A percentile compares a stretch with the other conserved stretches of the same genome.
phyloP scores from a whole-genome alignment of 2,113 vertebrate species.

The Corythoichthys intestinalis region DNA sequence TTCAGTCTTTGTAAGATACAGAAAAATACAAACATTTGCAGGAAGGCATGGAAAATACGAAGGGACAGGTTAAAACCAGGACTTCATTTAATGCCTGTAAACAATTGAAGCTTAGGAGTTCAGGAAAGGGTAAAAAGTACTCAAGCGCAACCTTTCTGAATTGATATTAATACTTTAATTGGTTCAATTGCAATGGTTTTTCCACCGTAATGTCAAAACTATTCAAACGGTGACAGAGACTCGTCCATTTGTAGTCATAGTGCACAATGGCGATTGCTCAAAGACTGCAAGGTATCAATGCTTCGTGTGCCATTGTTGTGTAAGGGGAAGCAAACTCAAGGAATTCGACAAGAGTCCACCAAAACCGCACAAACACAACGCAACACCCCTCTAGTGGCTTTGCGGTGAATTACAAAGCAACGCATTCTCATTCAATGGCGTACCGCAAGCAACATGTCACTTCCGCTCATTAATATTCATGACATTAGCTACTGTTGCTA shows the following conservation, averaged over 20 bases:
- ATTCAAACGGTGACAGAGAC: background rate
- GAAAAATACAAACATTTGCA: constrained; percentile 3
- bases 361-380: no score
- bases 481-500: no score
- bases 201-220: background rate
- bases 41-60: constrained; percentile 18
- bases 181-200: background rate
- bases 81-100: constrained; percentile 24
- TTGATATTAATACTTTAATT: background rate
- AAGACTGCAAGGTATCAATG: no score
- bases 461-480: no score
- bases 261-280: background rate
- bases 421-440: no score
- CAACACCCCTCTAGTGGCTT: no score
- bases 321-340: no score
- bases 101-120: constrained; percentile 24
- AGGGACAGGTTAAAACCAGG: background rate
- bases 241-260: background rate
- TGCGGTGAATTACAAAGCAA: no score
- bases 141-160: constrained; percentile 16
- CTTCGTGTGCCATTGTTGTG: no score
- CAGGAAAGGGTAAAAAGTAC: constrained; percentile 18
- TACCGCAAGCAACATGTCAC: no score
- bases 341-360: no score
- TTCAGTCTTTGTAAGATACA: background rate